Evolutionary conservation across 1,140 invertebrate genomes (phyloP), one percentile per base, ranked within the genome.

Genomic region (Phenacoccus solenopsis): DNA sequence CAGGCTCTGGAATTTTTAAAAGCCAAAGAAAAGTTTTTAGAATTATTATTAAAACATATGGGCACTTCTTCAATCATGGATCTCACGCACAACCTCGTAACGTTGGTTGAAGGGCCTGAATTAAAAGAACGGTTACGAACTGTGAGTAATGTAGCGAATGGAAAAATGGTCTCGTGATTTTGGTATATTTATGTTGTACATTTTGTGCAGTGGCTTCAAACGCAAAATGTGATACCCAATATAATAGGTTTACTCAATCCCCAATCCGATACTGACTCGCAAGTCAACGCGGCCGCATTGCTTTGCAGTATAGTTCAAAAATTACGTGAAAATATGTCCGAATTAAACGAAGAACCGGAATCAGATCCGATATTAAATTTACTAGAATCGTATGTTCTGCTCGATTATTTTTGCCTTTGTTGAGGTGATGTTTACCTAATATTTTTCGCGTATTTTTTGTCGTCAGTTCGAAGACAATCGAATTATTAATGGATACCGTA

Each of bases 11-110:
- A 94, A 77, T 95, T 92, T 84, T 85, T 96, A 75, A 92, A 94
- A 82, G 85, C 85, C 72, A 87, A 88, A 78, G 86, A 88, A 72
- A 88, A 90, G 78, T 95, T 96, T 84, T 84, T 98, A 77, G 85
- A 89, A 73, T 84, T 90, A 75, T 82, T 96, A 74, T 81, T 96
- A 73, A 86, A 89, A 75, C 94, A 98, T 81, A 85, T 98, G 75
- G 88, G 91, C 74, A 96, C 94, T 30, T 97, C 94, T 20, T 93
- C 95, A 73, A 93, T 98, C 75, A 95, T 95, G 86, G 94, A 98
- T 84, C 85, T 96, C 71, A 85, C 96, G 73, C 85, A 94, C 72
- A 90, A 93, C 79, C 85, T 94, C 72, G 85, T 96, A 76, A 92
- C 91, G 59, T 87, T 90, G 78, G 86, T 96, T 57, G 90, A 93